Base-by-base conservation (phyloP, 1,140 invertebrate genomes). In the Drosophila trapezifrons region DNA sequence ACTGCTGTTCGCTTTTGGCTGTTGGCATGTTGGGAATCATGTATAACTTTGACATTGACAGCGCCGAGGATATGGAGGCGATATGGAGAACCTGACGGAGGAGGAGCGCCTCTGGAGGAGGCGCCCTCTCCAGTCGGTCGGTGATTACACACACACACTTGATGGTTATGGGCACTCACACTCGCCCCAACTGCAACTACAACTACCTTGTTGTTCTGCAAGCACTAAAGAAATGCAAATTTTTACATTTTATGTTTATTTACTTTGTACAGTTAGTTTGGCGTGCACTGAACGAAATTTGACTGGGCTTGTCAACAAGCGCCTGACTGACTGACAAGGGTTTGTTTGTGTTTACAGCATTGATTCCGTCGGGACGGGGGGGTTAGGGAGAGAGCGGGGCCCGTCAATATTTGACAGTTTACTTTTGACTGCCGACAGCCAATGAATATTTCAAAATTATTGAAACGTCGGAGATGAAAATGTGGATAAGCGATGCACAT, bases 31-130 rank as follows among this genome's bases (percentile, higher is more conserved):
- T 66, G 76, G 51, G 76, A 87, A 77, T 87, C 80, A 84, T 84
- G 84, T 69, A 80, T 89, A 80, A 89, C 72, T 80, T 84, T 89
- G 84, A 89, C 84, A 87, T 89, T 83, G 84, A 84, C 80, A 87
- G 81, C 65, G 62, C 75, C 59, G 40, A 55, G 77, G 63, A 75
- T 80, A 66, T 54, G 56, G 43, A 58, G 47, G 63, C 45, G 37
- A 70, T 43, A 47, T 40, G 52, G 47, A 65, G 74, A 69, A 49
- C 64, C 20, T 38, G 27, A 18, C 12, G 17, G 15, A 18, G 45
- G 25, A 29, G 51, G n/a, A 25, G 29, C n/a, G 18, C 49, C 40
- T n/a, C 17, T 10, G 45, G 40, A 54, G 52, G 32, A 55, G 35
- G 32, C 35, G 52, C 45, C 55, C 49, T 37, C 70, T 46, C 56